Conservation (phyloP, 2,888 invertebrate genomes). For the Drosophila yooni region DNA sequence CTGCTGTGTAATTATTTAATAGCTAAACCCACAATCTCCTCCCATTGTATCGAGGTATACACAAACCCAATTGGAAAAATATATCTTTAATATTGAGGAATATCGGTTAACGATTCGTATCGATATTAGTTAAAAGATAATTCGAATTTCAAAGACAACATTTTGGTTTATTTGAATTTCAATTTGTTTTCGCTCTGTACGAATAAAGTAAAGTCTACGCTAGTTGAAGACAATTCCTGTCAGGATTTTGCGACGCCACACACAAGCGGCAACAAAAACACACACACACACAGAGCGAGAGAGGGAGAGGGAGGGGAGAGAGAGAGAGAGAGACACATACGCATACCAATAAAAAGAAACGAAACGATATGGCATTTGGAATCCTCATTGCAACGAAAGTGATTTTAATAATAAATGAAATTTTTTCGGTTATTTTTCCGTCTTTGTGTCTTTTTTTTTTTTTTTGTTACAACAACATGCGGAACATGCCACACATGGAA, state of each 20-base stretch:
- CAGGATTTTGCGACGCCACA: slow-evolving; percentile 40
- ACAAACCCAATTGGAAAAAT: neutral
- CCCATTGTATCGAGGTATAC: neutral
- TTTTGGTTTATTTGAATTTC: neutral
- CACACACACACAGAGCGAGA: neutral
- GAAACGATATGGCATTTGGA: slow-evolving; percentile 81
- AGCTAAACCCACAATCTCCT: neutral
- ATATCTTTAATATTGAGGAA: neutral
- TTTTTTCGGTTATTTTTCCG: slow-evolving; percentile 47
- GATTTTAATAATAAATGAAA: slow-evolving; percentile 85
- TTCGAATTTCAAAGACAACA: neutral
- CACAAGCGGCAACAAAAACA: slow-evolving; percentile 5
- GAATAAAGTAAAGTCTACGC: slow-evolving; percentile 46
- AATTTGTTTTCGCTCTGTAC: neutral
- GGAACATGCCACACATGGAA: slow-evolving; percentile 3
- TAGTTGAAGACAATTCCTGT: slow-evolving; percentile 73
- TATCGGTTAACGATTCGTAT: neutral
- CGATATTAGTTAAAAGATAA: neutral
- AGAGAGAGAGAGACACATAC: slow-evolving; percentile 42
- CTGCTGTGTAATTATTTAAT: too few species aligned
- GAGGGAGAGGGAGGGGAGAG: neutral
- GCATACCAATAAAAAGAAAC: slow-evolving; percentile 74
- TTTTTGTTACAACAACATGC: slow-evolving; percentile 18
- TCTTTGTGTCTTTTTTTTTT: slow-evolving; percentile 2
- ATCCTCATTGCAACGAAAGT: slow-evolving; percentile 85